Evolutionary conservation across 92 coral and sea anemone species (phyloP), one percentile per base, ranked within the genome.

Genomic region (Zoanthus sociatus): DNA sequence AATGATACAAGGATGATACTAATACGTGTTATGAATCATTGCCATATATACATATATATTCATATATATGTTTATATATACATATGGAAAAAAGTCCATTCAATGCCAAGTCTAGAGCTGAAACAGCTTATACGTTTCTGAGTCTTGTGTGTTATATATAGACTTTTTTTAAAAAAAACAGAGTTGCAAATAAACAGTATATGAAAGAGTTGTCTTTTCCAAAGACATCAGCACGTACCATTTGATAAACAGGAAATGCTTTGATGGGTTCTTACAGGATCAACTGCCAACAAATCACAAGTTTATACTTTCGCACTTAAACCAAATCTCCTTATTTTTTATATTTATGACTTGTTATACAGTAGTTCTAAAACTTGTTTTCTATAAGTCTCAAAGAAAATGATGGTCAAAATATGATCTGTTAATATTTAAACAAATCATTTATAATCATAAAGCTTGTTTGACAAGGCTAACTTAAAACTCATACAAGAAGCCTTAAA

Each of bases 201-300:
- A 37, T 37, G 42, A 37, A 37, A 37, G 4, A 3, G 42, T 58
- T 13, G 64, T 58, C 6, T 58, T 45, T 9, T 33, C 78, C n/a
- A 30, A 47, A 73, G 17, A 33, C 13, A 73, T 42, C 78, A 73
- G 46, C 78, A 14, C 47, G 9, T 26, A 30, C 2, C n/a, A 11
- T 7, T 26, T 42, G 55, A 73, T 42, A 73, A 44, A 73, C 55
- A 51, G 78, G 78, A 45, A 73, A 48, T 45, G 56, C 56, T 26
- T 73, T 16, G 9, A 45, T 54, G 15, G 64, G n/a, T 2, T 12
- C 64, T 14, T 20, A 7, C 56, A 73, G 78, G 14, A 31, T 42
- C 54, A 5, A 15, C 31, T 14, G 2, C 11, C 17, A 12, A 30
- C 47, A 71, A 48, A 46, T 45, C 12, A 48, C 76, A 13, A 58